Evolutionary conservation across 2,888 invertebrate genomes (phyloP), one percentile per base, ranked within the genome.

Genomic region (Malthinus seriepunctatus): DNA sequence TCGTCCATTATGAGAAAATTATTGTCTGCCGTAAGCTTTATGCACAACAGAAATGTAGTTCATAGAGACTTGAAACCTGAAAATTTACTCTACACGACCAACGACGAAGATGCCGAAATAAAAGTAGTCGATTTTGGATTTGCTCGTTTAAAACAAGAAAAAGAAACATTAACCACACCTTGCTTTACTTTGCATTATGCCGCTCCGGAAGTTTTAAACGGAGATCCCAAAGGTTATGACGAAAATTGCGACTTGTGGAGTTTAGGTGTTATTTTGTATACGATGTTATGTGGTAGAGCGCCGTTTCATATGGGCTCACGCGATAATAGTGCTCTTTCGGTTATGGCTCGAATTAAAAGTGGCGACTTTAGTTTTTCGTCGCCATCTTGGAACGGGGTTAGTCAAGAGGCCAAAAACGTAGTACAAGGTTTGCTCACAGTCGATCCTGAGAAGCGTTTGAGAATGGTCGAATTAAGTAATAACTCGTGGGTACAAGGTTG

Each of bases 71-170:
- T 98, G 10, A 98, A 97, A 78, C 97, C 97, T 0, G 97, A 96
- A 82, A 91, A 91, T 76, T 79, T 90, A 44, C 81, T 91, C 12
- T 91, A 88, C 73, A 84, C 84, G 7, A 82, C 84, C 62, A 75
- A 79, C 75, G 56, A 83, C 82, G 61, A 76, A 5, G 67, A 73
- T n/a, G 83, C 86, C 9, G 82, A 84, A 66, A 85, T 97, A 12
- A 95, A 96, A 76, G 87, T 98, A 37, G 93, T 97, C 1, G 98
- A 98, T 80, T 98, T 98, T 78, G 97, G 98, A 8, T 97, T 97
- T 80, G 95, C 97, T 10, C 83, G 93, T n/a, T 77, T 87, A 64
- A 87, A 88, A 71, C 85, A 83, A 42, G 81, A 84, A 58, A 82
- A 83, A 53, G 84, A 85, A 68, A 78, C 82, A 1, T 76, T 88